phyloP scores from a whole-genome alignment of 2,113 vertebrate species.

The Thalassarche chlororhynchos region DNA sequence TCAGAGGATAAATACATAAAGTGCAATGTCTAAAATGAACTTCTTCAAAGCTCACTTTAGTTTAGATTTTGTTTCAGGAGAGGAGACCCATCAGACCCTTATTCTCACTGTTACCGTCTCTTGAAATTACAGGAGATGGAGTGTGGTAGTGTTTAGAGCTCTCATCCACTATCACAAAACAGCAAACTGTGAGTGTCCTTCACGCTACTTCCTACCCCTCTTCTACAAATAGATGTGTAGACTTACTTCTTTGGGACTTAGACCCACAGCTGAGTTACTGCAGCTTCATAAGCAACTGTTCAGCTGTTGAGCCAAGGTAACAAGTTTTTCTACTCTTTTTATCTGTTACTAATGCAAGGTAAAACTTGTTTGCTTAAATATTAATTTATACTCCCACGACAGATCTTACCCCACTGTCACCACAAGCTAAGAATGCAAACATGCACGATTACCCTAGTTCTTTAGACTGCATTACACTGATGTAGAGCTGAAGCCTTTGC shows the following conservation, averaged over 20 bases:
- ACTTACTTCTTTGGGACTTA: not conserved
- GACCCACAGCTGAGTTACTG: not conserved
- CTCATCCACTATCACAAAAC: not conserved
- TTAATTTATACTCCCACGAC: not conserved
- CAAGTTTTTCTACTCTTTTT: not conserved
- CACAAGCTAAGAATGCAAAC: not conserved
- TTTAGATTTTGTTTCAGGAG: not conserved
- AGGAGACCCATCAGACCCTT: not conserved
- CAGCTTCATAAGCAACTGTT: not conserved
- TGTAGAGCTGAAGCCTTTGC: not conserved
- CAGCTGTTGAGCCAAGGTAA: not conserved
- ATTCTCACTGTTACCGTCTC: not conserved
- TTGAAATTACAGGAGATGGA: not conserved
- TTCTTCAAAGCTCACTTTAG: not conserved
- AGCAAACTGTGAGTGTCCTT: not conserved
- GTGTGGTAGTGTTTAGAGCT: not conserved
- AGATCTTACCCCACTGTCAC: not conserved
- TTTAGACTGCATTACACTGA: not conserved
- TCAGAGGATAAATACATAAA: not conserved
- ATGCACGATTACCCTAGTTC: not conserved
- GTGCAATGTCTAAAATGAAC: not conserved
- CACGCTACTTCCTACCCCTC: not conserved
- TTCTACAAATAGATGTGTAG: not conserved
- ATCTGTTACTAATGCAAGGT: not conserved
- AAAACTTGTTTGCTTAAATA: not conserved